Evolutionary conservation across 2,888 invertebrate species (phyloP).

Genomic region (Athalia circularis): DNA sequence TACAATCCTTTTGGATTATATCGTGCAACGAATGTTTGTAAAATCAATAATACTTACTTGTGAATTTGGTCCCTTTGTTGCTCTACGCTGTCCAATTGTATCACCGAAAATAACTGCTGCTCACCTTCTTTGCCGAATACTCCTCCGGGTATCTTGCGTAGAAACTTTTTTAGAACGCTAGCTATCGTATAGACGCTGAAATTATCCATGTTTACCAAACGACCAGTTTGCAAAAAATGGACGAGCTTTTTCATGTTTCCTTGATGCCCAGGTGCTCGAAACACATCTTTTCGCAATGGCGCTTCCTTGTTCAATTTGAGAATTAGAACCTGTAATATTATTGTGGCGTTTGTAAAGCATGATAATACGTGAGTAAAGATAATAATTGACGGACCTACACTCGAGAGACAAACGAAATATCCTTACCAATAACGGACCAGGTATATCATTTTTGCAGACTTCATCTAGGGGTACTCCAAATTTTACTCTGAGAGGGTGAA

Average conservation of each 20-base stretch:
- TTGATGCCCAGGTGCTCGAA: conserved; percentile 96
- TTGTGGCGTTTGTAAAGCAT: background rate
- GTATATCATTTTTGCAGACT: conserved; percentile 96
- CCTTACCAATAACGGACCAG: conserved; percentile 90
- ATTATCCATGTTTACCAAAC: conserved; percentile 94
- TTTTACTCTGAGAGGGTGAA: conserved; percentile 81
- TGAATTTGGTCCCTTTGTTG: conserved; percentile 95
- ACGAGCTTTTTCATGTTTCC: conserved; percentile 95
- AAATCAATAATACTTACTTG: conserved; percentile 79
- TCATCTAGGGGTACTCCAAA: conserved; percentile 94
- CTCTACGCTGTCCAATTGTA: conserved; percentile 87
- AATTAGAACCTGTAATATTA: conserved; percentile 85
- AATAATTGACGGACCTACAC: background rate
- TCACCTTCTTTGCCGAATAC: conserved; percentile 96
- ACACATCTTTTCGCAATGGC: conserved; percentile 93
- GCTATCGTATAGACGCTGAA: conserved; percentile 98
- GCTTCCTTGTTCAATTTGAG: conserved; percentile 96
- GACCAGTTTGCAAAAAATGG: conserved; percentile 92
- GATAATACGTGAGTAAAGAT: background rate
- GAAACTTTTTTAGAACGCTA: conserved; percentile 97
- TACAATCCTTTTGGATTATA: too few species aligned
- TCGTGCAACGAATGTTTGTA: too few species aligned
- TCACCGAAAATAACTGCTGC: conserved; percentile 90
- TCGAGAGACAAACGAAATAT: background rate
- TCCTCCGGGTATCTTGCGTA: conserved; percentile 97